These are phyloP conservation scores for Helicoverpa assulta DNA, from an alignment of 2,888 invertebrate genomes.

Conservation along the genomic window DNA sequence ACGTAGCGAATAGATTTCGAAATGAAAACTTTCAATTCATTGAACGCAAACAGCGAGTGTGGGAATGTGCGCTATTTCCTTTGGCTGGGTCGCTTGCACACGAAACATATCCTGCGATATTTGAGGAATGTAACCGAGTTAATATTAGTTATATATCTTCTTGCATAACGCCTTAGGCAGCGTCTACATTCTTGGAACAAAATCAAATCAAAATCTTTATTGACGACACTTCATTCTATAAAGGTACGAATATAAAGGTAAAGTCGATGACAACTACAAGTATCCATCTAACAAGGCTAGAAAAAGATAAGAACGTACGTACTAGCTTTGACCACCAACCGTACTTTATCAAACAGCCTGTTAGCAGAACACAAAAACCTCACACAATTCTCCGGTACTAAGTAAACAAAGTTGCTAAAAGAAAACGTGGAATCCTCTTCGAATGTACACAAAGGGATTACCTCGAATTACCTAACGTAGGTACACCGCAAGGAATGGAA, in stretches of 20 bases:
- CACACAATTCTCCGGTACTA: conserved; percentile 16
- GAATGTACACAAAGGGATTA: conserved; percentile 37
- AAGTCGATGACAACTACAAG: neutral
- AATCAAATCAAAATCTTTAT: neutral
- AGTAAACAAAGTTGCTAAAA: conserved; percentile 25
- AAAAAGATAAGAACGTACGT: neutral
- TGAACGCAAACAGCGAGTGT: conserved; percentile 52
- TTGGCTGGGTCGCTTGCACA: conserved; percentile 22
- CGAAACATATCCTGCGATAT: conserved; percentile 29
- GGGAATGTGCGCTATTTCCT: conserved; percentile 57
- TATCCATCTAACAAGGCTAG: neutral
- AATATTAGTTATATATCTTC: conserved; percentile 22
- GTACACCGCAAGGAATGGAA: conserved; percentile 22
- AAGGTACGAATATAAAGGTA: no score
- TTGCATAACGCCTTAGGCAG: neutral
- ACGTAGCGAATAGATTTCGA: conserved; percentile 44
- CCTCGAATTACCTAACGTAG: conserved; percentile 32
- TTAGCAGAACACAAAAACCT: conserved; percentile 11
- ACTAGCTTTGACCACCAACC: neutral
- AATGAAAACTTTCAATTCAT: conserved; percentile 57
- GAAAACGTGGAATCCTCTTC: conserved; percentile 36
- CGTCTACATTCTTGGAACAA: neutral
- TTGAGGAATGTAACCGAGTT: conserved; percentile 26
- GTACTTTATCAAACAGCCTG: conserved; percentile 13
- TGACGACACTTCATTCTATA: no score